Base-by-base conservation (phyloP, 2,888 invertebrate species). In the Ptilodon capucinus region DNA sequence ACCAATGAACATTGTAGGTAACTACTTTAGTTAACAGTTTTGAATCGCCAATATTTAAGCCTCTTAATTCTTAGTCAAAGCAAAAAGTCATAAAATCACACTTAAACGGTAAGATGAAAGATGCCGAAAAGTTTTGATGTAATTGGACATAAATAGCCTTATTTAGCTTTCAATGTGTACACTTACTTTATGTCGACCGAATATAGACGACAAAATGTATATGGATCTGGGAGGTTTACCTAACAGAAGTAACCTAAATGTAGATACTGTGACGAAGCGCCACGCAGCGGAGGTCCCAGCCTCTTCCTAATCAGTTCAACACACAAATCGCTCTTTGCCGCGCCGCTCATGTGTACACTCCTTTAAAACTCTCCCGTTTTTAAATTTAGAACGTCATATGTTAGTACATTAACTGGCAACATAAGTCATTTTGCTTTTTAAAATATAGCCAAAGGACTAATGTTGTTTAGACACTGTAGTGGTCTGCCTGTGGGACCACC, bases 211-310 rank as follows among this genome's bases (percentile, higher is more conserved):
- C 49, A 42, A 51, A 35, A 6, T 38, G 19, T 38, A 52, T 34
- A 52, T 48, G 44, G 18, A 40, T 43, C 32, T 21, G 42, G 46
- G 46, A 48, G 38, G 42, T 44, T 57, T 54, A 38, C 51, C 49
- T 59, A 67, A 76, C 61, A 54, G 70, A 74, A 61, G 53, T 70
- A 57, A 64, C 60, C 56, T 61, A 58, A 64, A 68, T 71, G 57
- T 60, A 59, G 64, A 70, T 66, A 65, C 46, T 51, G 58, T 59
- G 54, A 59, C 60, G 62, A 73, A 88, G 88, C 88, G 88, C 88
- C 90, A 83, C 87, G 54, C 82, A 59, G 76, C 62, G 88, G 88
- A 81, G 89, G 87, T 87, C 86, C 69, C 71, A 64, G 46, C 57
- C 55, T 54, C 49, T 55, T 70, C 74, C 89, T 91, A 91, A 90